A percentile compares a stretch with the other conserved stretches of the same genome.
Evolutionary conservation across 2,797 vertebrate species (phyloP).

Genomic region (Malurus splendens): DNA sequence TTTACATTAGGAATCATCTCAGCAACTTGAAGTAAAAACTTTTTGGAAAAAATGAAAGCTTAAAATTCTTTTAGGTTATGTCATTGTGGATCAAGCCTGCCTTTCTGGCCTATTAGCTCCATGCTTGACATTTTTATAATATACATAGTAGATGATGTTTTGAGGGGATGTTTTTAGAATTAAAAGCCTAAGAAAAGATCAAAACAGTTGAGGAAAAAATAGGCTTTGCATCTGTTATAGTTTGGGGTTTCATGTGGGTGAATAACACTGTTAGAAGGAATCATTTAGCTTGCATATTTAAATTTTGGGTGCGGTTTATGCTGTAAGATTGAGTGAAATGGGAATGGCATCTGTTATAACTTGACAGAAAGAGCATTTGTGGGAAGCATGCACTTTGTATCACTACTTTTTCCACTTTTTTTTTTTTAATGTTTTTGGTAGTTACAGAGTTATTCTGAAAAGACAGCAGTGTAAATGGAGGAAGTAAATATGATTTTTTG

Average conservation of each 20-base stretch:
- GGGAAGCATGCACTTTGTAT: background rate
- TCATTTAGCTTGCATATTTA: constrained; percentile 40
- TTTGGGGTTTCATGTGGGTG: constrained; percentile 42
- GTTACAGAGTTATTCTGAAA: background rate
- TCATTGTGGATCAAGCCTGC: background rate
- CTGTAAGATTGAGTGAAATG: constrained; percentile 15
- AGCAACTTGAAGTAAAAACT: background rate
- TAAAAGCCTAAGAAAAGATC: constrained; percentile 22
- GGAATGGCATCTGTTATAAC: constrained; percentile 23
- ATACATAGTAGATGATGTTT: background rate
- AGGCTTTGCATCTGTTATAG: constrained; percentile 34
- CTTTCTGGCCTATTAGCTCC: background rate
- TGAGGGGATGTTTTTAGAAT: constrained; percentile 3
- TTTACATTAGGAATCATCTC: constrained; percentile 5
- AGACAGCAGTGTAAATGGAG: background rate
- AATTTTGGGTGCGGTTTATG: constrained; percentile 28
- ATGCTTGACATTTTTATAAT: background rate
- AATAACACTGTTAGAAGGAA: constrained; percentile 45
- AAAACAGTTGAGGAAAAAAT: constrained; percentile 27
- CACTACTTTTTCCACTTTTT: background rate
- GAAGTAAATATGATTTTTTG: background rate
- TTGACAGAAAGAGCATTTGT: constrained; percentile 28
- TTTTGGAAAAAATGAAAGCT: background rate
- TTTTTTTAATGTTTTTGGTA: background rate
- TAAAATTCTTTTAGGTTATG: background rate